Percentiles rank a stretch among this genome's conserved stretches.
Conservation (phyloP, 2,888 invertebrate species). For the Julus scanicus region DNA sequence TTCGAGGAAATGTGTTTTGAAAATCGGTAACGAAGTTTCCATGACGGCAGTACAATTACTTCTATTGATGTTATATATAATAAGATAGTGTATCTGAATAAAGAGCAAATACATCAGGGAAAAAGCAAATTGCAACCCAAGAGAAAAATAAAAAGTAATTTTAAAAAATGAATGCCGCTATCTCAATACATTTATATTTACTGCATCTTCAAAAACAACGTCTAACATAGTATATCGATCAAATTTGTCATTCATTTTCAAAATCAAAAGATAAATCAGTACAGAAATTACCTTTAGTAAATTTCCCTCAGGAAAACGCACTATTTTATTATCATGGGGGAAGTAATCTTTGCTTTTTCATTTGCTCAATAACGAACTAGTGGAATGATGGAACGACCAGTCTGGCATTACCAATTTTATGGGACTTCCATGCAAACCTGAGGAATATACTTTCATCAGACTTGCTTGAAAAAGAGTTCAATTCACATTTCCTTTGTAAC, state of each 20-base stretch:
- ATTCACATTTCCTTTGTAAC: too few relatives aligned
- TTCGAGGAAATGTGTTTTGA: not conserved
- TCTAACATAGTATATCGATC: not conserved
- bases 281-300: too few relatives aligned
- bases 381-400: too few relatives aligned
- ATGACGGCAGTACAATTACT: not conserved
- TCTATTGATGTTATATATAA: constrained; percentile 7
- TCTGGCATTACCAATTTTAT: too few relatives aligned
- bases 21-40: not conserved
- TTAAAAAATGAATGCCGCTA: not conserved
- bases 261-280: too few relatives aligned
- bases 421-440: too few relatives aligned
- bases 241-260: not conserved
- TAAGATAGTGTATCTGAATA: not conserved
- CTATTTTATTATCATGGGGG: too few relatives aligned
- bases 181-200: not conserved
- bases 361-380: too few relatives aligned
- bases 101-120: not conserved
- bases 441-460: too few relatives aligned
- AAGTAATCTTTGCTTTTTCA: too few relatives aligned
- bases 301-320: too few relatives aligned
- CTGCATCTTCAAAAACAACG: not conserved
- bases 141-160: not conserved
- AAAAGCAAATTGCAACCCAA: not conserved
- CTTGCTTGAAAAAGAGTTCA: too few relatives aligned